Evolutionary conservation across 2,797 vertebrate genomes (phyloP).

Genomic region (Yasuhikotakia modesta): DNA sequence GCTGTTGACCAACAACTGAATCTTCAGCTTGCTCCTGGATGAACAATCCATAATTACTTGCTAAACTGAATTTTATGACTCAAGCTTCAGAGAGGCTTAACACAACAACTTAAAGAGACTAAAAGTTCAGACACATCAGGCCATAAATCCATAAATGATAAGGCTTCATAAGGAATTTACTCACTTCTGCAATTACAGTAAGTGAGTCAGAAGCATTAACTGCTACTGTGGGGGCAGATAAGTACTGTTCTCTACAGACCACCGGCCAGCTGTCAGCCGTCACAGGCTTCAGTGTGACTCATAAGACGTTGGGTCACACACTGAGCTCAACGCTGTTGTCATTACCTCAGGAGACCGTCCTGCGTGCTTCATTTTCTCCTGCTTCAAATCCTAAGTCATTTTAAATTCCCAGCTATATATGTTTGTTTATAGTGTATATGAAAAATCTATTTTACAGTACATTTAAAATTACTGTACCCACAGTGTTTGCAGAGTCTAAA

Average conservation of each 20-base stretch:
- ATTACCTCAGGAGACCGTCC: conserved; percentile 1
- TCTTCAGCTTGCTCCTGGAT: not conserved
- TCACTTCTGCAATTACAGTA: not conserved
- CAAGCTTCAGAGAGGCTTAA: conserved; percentile 17
- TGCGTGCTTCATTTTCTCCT: conserved; percentile 1
- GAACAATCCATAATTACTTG: conserved; percentile 23
- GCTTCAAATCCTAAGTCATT: not conserved
- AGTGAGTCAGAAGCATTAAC: not conserved
- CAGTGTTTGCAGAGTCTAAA: too few relatives aligned
- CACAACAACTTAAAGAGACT: conserved; percentile 18
- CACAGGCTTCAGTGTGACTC: conserved; percentile 17
- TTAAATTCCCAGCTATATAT: not conserved
- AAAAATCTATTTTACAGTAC: too few relatives aligned
- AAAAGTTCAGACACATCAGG: not conserved
- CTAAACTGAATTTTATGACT: conserved; percentile 20
- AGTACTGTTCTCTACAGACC: conserved; percentile 7
- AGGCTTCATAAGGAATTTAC: not conserved
- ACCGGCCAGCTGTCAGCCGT: conserved; percentile 29
- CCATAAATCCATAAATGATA: not conserved
- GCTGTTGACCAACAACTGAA: not conserved
- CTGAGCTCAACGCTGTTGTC: not conserved
- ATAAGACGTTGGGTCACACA: not conserved
- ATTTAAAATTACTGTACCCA: too few relatives aligned
- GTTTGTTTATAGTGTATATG: too few relatives aligned
- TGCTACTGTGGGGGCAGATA: not conserved